phyloP scores from a whole-genome alignment of 2,888 invertebrate species.

The Napeogenes inachia region DNA sequence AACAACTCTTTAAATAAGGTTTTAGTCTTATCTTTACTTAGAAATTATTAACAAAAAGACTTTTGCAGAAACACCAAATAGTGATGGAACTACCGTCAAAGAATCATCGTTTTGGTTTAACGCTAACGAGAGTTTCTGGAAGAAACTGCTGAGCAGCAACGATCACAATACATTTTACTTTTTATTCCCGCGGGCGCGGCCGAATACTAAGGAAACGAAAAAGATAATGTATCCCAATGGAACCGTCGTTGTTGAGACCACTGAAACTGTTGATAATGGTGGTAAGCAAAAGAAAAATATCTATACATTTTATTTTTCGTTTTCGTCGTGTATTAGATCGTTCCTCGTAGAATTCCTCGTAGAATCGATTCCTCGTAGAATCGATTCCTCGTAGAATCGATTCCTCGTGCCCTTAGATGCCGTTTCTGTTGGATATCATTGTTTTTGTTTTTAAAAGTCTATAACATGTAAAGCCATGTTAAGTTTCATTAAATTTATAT shows the following conservation, averaged over 20 bases:
- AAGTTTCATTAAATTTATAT: too few relatives aligned
- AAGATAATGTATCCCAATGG: conserved; percentile 49
- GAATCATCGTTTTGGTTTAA: conserved; percentile 4
- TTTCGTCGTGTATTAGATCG: neutral
- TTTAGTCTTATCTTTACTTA: neutral
- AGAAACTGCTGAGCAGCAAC: conserved; percentile 29
- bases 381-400: too few relatives aligned
- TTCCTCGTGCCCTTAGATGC: too few relatives aligned
- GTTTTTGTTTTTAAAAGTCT: too few relatives aligned
- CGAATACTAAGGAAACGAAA: conserved; percentile 36
- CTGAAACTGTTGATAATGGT: neutral
- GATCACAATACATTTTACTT: conserved; percentile 39
- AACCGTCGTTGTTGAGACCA: conserved; percentile 29
- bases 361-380: too few relatives aligned
- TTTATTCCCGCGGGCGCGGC: conserved; percentile 38
- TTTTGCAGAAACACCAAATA: neutral
- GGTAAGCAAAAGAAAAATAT: neutral
- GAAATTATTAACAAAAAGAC: neutral
- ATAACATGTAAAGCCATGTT: too few relatives aligned
- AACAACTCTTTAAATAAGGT: too few relatives aligned
- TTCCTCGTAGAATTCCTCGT: too few relatives aligned
- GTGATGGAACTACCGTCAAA: neutral
- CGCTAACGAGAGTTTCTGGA: conserved; percentile 27
- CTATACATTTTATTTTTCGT: neutral
- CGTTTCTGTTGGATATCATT: too few relatives aligned